A percentile compares a stretch with the other conserved stretches of the same genome.
Evolutionary conservation across 2,888 invertebrate species (phyloP).

Genomic region (Drosophila atripex): DNA sequence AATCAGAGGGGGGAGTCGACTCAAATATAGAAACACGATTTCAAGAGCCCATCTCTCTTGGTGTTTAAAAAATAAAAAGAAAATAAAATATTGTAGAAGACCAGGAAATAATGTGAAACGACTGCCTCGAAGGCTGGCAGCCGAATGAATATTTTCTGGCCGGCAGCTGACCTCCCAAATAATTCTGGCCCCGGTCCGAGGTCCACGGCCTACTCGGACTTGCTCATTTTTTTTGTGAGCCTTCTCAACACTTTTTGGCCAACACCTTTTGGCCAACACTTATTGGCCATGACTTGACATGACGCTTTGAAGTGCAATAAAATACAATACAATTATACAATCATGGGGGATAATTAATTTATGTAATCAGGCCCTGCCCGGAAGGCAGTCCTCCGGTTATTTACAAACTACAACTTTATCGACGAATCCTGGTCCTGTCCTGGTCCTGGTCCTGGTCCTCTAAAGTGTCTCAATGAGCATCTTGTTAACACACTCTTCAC

Average conservation of each 20-base stretch:
- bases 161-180: background rate
- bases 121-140: background rate
- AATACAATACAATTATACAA: too few relatives aligned
- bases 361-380: background rate
- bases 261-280: background rate
- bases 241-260: background rate
- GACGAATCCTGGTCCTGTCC: too few relatives aligned
- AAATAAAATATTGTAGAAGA: background rate
- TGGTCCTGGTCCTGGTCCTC: too few relatives aligned
- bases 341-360: background rate
- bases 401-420: slow-evolving; percentile 1
- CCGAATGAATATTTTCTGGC: background rate
- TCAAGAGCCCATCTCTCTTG: background rate
- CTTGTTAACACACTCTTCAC: slow-evolving; percentile 68
- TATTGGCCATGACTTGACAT: background rate
- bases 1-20: background rate
- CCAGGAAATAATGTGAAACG: background rate
- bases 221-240: too few relatives aligned
- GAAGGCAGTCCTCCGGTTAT: background rate
- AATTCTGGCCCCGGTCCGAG: background rate
- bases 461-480: slow-evolving; percentile 71
- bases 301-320: too few relatives aligned
- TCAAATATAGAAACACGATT: background rate
- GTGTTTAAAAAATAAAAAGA: background rate
- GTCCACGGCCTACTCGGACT: too few relatives aligned